Conservation (phyloP, 2,888 invertebrate genomes). For the Sarcophaga caerulescens region DNA sequence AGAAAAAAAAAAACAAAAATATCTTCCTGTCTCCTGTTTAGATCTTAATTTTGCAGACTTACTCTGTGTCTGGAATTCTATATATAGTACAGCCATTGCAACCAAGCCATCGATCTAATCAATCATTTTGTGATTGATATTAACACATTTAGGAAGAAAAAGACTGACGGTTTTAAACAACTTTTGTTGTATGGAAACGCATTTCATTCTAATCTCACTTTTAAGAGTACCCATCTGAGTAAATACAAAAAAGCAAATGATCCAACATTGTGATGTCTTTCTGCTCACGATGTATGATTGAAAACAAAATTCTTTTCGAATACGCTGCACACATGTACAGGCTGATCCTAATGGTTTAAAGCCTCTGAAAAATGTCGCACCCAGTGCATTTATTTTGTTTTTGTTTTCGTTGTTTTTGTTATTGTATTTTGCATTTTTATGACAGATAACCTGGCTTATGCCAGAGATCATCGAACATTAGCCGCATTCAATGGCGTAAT, state of each 20-base stretch:
- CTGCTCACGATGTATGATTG: constrained; percentile 58
- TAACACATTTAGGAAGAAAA: constrained; percentile 63
- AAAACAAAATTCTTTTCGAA: constrained; percentile 31
- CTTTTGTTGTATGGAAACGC: constrained; percentile 13
- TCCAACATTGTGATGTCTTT: background rate
- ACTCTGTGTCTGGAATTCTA: constrained; percentile 10
- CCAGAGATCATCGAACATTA: constrained; percentile 68
- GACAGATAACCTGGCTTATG: constrained; percentile 67
- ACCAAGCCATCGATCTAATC: constrained; percentile 49
- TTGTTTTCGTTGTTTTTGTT: background rate
- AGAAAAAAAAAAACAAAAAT: too few species aligned
- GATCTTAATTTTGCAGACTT: constrained; percentile 50
- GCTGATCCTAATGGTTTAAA: constrained; percentile 37
- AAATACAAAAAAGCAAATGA: constrained; percentile 19
- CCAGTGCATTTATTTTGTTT: constrained; percentile 31
- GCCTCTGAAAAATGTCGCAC: constrained; percentile 64
- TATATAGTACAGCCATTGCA: background rate
- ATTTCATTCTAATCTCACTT: constrained; percentile 50
- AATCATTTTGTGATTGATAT: constrained; percentile 68
- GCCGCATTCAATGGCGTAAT: constrained; percentile 62
- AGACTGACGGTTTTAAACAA: constrained; percentile 9
- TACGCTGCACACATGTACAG: background rate
- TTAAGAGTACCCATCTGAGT: constrained; percentile 36
- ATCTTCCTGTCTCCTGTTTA: background rate
- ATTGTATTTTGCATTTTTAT: constrained; percentile 17